A percentile compares a stretch with the other conserved stretches of the same genome.
phyloP scores from a whole-genome alignment of 2,888 invertebrate species.

The Pandemis cinnamomeana region DNA sequence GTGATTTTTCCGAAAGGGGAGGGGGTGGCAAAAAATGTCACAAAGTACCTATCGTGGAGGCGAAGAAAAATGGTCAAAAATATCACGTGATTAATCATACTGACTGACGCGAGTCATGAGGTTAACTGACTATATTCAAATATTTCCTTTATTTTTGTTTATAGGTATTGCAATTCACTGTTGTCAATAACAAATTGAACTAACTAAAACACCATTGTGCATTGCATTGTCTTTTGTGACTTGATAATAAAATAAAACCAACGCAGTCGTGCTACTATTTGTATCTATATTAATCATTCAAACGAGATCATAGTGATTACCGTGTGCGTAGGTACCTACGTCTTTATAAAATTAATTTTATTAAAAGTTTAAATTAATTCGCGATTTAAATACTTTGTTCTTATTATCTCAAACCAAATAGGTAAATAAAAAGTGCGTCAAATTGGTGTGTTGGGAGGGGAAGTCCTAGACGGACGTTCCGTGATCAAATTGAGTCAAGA shows the following conservation, averaged over 20 bases:
- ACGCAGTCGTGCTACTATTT: neutral
- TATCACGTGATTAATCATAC: neutral
- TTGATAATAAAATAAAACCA: neutral
- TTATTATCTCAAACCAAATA: too few species aligned
- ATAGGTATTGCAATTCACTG: neutral
- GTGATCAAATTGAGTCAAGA: too few species aligned
- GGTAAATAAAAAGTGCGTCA: too few species aligned
- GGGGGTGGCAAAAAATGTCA: too few species aligned
- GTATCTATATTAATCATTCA: neutral
- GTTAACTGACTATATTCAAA: neutral
- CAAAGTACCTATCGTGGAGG: too few species aligned
- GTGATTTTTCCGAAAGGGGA: too few species aligned
- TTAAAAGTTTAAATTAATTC: too few species aligned
- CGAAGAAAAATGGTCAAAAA: too few species aligned
- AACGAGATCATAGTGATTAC: neutral
- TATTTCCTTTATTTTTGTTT: neutral
- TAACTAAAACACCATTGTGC: neutral
- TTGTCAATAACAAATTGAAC: neutral
- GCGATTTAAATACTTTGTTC: too few species aligned
- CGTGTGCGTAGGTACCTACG: too few species aligned
- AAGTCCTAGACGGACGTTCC: too few species aligned
- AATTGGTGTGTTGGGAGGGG: too few species aligned
- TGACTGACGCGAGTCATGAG: neutral
- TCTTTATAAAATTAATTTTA: neutral
- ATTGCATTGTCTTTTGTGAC: neutral